Base-by-base conservation (phyloP, 1,140 invertebrate species). In the Sycobia sp. region DNA sequence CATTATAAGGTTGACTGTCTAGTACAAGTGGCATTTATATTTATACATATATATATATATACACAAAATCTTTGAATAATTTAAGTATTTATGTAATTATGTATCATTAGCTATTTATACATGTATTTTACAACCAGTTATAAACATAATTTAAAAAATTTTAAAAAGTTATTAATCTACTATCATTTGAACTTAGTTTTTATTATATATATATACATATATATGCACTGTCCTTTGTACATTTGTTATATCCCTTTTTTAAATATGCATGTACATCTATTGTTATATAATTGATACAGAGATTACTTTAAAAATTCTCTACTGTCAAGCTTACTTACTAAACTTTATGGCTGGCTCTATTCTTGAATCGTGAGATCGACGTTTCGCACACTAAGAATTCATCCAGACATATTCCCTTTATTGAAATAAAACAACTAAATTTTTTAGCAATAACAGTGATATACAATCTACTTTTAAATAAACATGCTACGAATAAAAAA, bases 201-300 rank as follows among this genome's bases (percentile, higher is more conserved):
- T n/a, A n/a, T n/a, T n/a, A n/a, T n/a, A 18, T 62, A 47, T 32
- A 18, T 63, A 22, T 20, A n/a, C 61, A 60, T 66, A 29, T 44
- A 56, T 71, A 47, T 62, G 41, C 58, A 64, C 39, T 63, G 58
- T 47, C 43, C 65, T 74, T 73, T 76, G 66, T 73, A 74, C 69
- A 74, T 68, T 65, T 58, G 38, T 68, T 70, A 62, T 27, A 41
- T 47, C 22, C 32, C 36, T 36, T 27, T 58, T 47, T 62, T 62
- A 43, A 55, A 55, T 55, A 62, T 34, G 34, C 60, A 62, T 55
- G 50, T 55, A 62, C 60, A 55, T 47, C 4, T 56, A 49, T 41
- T 18, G 34, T 53, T 27, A 56, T 41, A 49, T 62, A 43, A 54
- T 62, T 62, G 20, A 29, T 54, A 8, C 61, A 54, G 32, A 62